Base-by-base conservation (phyloP, 1,140 invertebrate species). In the Drosophila punjabiensis region DNA sequence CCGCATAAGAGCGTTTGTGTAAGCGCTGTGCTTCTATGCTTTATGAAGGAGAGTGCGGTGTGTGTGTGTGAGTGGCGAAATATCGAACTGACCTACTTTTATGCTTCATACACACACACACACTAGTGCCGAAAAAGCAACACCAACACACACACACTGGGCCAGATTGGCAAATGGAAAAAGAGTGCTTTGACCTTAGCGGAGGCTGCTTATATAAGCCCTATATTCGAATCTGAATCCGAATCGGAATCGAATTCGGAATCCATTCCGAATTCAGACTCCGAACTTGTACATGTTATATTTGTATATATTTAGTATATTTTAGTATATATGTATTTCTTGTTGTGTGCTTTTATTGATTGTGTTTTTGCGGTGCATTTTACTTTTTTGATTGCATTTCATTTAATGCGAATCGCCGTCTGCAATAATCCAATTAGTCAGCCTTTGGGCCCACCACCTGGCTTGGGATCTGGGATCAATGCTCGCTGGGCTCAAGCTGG, bases 51-150 rank as follows among this genome's bases (percentile, higher is more conserved):
- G 35, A 56, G 53, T 37, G 48, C 35, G 62, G 47, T 79, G 56
- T 59, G 77, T 39, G 63, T 76, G 59, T 63, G 43, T 30, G 52
- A 81, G 70, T 73, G 85, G 76, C 63, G 75, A 84, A 88, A 85
- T 88, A 88, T 88, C 85, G 85, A 89, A 90, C 85, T 89, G 85
- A 89, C 85, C 85, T 89, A 89, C 78, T 89, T 89, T 84, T 66
- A 63, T 81, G 79, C 70, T 75, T 76, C 61, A 84, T 71, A 73
- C 77, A 79, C 71, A 68, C 61, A 66, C 41, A 63, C 53, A 64
- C 28, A 67, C 33, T 56, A 30, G 43, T 10, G 56, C 74, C 80
- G 74, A 82, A 78, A 82, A 70, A 59, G 32, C 52, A 66, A 45
- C 32, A 35, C 33, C 33, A 37, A 60, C 50, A 61, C 69, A 66